These are phyloP conservation scores for Strigamia crassipes DNA, from an alignment of 2,888 invertebrate genomes.

Conservation along the genomic window DNA sequence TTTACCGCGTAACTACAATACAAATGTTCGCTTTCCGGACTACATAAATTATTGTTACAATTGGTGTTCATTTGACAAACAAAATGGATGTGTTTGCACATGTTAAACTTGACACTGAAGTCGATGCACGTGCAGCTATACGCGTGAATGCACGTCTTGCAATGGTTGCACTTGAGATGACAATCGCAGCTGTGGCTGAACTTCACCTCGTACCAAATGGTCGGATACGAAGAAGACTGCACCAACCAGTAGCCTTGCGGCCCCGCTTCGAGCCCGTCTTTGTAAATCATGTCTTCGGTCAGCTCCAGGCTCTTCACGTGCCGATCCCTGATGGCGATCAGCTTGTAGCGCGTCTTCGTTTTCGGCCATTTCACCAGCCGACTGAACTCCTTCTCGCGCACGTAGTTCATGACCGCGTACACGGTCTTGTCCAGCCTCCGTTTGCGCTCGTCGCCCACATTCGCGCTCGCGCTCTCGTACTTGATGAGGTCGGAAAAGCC, in stretches of 20 bases:
- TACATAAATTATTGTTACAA: not conserved
- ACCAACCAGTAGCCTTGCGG: not conserved
- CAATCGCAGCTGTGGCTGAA: not conserved
- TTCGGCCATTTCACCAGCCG: not conserved
- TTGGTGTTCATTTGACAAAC: not conserved
- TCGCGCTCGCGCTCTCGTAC: not conserved
- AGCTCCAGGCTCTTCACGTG: not conserved
- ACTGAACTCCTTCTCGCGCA: not conserved
- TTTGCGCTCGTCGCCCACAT: not conserved
- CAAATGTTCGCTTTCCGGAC: not conserved
- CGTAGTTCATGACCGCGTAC: not conserved
- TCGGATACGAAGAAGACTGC: not conserved
- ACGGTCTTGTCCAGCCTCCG: not conserved
- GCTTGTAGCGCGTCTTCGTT: not conserved
- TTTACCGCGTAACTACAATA: not conserved
- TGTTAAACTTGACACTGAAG: conserved; percentile 10
- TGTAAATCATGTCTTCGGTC: conserved; percentile 2
- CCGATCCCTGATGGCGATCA: not conserved
- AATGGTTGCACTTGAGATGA: not conserved
- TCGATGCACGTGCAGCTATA: conserved; percentile 34
- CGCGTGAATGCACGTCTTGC: conserved; percentile 1
- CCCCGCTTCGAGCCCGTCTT: not conserved
- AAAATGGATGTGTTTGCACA: conserved; percentile 42
- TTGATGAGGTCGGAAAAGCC: conserved; percentile 33
- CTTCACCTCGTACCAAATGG: conserved; percentile 5